phyloP scores from a whole-genome alignment of 1,140 invertebrate genomes.

The Pseudachorutes palmiensis region DNA sequence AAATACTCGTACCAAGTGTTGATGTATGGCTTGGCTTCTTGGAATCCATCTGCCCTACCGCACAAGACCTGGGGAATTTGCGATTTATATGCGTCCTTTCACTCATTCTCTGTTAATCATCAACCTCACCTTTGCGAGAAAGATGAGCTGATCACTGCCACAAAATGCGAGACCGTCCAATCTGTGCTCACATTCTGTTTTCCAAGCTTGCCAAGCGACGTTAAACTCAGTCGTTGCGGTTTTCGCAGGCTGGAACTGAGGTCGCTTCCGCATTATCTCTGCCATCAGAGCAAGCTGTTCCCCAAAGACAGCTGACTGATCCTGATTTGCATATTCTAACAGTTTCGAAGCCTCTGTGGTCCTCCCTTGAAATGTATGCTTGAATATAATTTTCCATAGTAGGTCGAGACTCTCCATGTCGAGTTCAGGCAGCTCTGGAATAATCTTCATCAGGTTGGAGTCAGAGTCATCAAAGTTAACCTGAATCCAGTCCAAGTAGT shows the following conservation, averaged over 20 bases:
- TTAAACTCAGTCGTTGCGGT: conserved; percentile 32
- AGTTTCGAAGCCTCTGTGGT: conserved; percentile 28
- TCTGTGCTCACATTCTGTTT: conserved; percentile 21
- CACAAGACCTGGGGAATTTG: conserved; percentile 16
- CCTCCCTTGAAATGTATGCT: conserved; percentile 28
- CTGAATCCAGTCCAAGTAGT: conserved; percentile 31
- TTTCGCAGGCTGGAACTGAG: conserved; percentile 22
- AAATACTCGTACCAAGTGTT: conserved; percentile 35
- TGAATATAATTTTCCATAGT: conserved; percentile 31
- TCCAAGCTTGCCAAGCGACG: conserved; percentile 26
- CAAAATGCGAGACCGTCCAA: conserved; percentile 21
- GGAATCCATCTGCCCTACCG: conserved; percentile 25
- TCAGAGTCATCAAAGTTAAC: conserved; percentile 33
- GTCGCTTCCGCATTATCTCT: conserved; percentile 31
- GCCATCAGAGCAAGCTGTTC: conserved; percentile 23
- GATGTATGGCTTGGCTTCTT: conserved; percentile 16
- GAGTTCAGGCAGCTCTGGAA: conserved; percentile 25
- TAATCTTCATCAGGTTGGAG: conserved; percentile 19
- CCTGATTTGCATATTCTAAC: conserved; percentile 14
- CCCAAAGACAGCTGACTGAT: conserved; percentile 13
- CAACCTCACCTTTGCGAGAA: conserved; percentile 23
- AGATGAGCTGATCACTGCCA: conserved; percentile 22
- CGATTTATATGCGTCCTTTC: background rate
- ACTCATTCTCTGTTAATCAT: background rate
- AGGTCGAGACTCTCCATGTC: conserved; percentile 15